Conservation (phyloP, 2,113 vertebrate genomes). For the Neolamprologus falcicula region DNA sequence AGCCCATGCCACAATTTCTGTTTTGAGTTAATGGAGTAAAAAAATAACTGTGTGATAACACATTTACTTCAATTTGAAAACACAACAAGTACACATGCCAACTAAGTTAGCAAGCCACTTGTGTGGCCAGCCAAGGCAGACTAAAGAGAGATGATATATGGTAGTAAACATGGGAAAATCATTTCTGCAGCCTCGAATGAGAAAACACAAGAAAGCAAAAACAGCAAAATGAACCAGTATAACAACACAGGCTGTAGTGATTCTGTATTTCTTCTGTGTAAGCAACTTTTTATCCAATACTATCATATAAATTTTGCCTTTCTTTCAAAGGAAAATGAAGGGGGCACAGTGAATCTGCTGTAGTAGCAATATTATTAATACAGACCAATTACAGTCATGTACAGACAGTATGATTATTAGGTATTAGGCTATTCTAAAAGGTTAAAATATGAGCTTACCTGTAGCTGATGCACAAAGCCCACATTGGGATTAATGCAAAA, state of each 20-base stretch:
- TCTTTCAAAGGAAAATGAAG: not conserved
- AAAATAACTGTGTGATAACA: not conserved
- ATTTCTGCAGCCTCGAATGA: not conserved
- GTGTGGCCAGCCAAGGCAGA: not conserved
- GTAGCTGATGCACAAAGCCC: slow-evolving; percentile 98
- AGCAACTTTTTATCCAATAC: not conserved
- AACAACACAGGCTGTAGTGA: not conserved
- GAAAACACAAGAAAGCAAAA: not conserved
- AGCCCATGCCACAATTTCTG: not conserved
- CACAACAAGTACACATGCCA: not conserved
- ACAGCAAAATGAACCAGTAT: not conserved
- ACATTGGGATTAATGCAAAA: slow-evolving; percentile 99
- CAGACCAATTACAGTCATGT: not conserved
- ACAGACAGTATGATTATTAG: not conserved
- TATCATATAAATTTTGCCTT: not conserved
- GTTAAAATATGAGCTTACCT: slow-evolving; percentile 67
- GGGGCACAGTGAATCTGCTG: not conserved
- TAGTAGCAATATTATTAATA: not conserved
- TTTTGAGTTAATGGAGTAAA: not conserved
- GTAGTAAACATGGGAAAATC: not conserved
- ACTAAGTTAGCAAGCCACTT: not conserved
- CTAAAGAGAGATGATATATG: not conserved
- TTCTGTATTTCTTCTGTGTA: not conserved
- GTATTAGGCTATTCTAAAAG: not conserved
- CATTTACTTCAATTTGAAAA: not conserved